A percentile compares a stretch with the other conserved stretches of the same genome.
Conservation (phyloP, 1,140 invertebrate genomes). For the Drosophila sechellia region DNA sequence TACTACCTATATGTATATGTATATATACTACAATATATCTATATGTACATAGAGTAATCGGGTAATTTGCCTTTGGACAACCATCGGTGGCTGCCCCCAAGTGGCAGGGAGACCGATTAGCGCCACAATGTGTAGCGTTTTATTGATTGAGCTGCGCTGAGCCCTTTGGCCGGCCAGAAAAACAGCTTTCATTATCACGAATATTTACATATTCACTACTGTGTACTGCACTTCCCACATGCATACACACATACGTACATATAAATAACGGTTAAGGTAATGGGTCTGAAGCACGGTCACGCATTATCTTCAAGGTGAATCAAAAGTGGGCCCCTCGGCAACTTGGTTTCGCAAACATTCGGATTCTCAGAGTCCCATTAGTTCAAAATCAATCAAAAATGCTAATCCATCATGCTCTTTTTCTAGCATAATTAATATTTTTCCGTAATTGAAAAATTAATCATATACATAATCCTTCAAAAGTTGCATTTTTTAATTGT, state of each 20-base stretch:
- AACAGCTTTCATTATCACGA: conserved; percentile 1
- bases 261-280: conserved; percentile 1
- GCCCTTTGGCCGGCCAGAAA: neutral
- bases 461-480: too few species aligned
- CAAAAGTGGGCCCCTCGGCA: neutral
- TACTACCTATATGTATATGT: neutral
- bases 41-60: conserved; percentile 10
- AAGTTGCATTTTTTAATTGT: too few species aligned
- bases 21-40: neutral
- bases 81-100: conserved; percentile 20
- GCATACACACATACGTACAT: neutral
- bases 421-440: neutral
- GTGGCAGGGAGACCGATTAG: conserved; percentile 27
- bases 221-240: too few species aligned
- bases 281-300: neutral
- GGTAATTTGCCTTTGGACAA: conserved; percentile 21
- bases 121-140: conserved; percentile 21
- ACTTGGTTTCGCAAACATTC: neutral
- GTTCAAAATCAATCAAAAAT: neutral
- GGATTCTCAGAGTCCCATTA: neutral
- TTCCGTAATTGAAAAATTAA: neutral
- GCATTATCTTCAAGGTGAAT: conserved; percentile 1
- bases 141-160: conserved; percentile 13
- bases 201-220: conserved; percentile 4
- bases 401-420: neutral